Percentiles rank a stretch among this genome's conserved stretches.
Conservation (phyloP, 2,888 invertebrate genomes). For the Dromius quadrimaculatus region DNA sequence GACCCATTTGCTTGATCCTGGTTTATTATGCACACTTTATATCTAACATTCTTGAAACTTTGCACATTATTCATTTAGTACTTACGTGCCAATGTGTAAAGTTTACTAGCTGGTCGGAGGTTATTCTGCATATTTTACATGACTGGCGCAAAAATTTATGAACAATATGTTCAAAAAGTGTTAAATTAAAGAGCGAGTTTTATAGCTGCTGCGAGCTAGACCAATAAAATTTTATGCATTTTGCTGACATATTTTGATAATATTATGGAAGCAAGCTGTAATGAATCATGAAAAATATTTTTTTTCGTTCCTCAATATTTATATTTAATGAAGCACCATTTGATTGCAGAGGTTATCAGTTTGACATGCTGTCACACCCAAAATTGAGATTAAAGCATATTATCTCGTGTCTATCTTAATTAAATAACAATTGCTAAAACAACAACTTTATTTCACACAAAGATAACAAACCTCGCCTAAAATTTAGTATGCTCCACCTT, state of each 20-base stretch:
- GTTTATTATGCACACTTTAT: conserved; percentile 51
- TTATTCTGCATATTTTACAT: conserved; percentile 47
- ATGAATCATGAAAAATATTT: too few relatives aligned
- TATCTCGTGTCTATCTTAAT: too few relatives aligned
- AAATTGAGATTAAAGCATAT: too few relatives aligned
- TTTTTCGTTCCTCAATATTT: too few relatives aligned
- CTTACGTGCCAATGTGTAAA: conserved; percentile 51
- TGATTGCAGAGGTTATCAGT: too few relatives aligned
- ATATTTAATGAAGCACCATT: too few relatives aligned
- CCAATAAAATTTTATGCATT: conserved; percentile 17
- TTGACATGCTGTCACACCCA: too few relatives aligned
- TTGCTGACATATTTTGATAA: conserved; percentile 1
- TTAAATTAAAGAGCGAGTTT: conserved; percentile 26
- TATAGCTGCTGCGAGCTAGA: not conserved
- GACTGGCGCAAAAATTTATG: conserved; percentile 36
- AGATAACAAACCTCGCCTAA: too few relatives aligned
- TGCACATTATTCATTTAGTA: conserved; percentile 50
- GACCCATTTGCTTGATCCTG: conserved; percentile 17
- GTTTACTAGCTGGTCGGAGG: conserved; percentile 31
- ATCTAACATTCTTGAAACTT: conserved; percentile 50
- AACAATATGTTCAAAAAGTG: conserved; percentile 31
- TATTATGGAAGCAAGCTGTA: not conserved
- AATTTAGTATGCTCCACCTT: too few relatives aligned
- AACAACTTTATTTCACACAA: too few relatives aligned
- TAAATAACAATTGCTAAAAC: too few relatives aligned